Evolutionary conservation across 2,888 invertebrate genomes (phyloP), one percentile per base, ranked within the genome.

Genomic region (Lithophane leautieri): DNA sequence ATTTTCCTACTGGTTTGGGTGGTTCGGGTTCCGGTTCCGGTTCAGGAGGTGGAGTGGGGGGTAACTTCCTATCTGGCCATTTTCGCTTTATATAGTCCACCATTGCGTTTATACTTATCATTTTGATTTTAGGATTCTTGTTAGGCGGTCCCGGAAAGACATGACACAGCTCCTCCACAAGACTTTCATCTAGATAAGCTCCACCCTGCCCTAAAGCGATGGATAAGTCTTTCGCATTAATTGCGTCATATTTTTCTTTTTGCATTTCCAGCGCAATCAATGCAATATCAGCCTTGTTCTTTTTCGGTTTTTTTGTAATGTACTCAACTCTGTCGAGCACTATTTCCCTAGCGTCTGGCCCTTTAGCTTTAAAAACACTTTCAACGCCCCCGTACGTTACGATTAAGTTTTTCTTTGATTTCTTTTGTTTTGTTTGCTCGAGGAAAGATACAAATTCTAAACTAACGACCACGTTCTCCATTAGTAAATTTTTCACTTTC

Each of bases 51-150:
- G 94, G 93, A 16, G 93, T 93, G 0, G 91, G 90, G 0, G 93
- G 94, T 56, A 95, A 79, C 66, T 91, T 87, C 28, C 91, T 90
- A 6, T 94, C 93, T 4, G 95, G 94, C 94, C 94, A 95, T 86
- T 94, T 93, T 50, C 93, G 89, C 66, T 86, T 88, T n/a, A 93
- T 86, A 79, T 90, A 95, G 14, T 95, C 94, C 1, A 87, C 91
- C 58, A 94, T 42, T n/a, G 78, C 60, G 7, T 56, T 79, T 3
- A 95, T 68, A 86, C 92, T 34, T 34, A 34, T 6, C 34, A 86
- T 86, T 77, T 91, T 94, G 1, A 77, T 7, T 79, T 94, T 94
- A 6, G 80, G 70, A 52, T 78, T 69, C 56, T 80, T 87, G 47
- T 50, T n/a, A 14, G 19, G 8, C 12, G 93, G 89, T 12, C 92